Evolutionary conservation across 2,797 vertebrate species (phyloP).

Genomic region (Lacerta bilineata): DNA sequence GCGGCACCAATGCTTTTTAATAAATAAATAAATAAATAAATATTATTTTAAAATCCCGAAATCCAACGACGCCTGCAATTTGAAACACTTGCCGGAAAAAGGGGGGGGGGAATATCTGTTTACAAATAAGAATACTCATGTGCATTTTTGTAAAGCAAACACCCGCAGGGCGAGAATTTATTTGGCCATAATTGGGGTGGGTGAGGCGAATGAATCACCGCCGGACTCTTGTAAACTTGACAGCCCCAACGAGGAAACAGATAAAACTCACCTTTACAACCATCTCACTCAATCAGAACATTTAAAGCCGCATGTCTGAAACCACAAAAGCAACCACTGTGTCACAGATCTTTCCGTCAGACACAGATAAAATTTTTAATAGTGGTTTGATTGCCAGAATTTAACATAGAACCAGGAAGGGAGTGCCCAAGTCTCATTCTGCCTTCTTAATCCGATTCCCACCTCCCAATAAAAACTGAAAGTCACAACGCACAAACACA

Average conservation of each 20-base stretch:
- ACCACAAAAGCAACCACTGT: neutral
- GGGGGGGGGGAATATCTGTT: neutral
- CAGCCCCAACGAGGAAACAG: no score
- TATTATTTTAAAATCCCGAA: neutral
- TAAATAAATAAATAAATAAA: no score
- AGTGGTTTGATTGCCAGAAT: neutral
- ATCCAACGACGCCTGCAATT: no score
- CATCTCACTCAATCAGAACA: neutral
- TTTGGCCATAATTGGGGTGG: neutral
- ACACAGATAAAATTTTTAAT: neutral
- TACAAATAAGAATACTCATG: neutral
- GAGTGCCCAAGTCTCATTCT: no score
- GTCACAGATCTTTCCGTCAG: no score
- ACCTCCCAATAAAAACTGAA: neutral
- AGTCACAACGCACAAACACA: no score
- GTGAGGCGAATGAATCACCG: neutral
- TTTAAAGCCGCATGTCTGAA: neutral
- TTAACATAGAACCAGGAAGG: no score
- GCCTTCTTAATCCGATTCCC: no score
- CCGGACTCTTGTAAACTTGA: neutral
- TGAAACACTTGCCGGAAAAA: neutral
- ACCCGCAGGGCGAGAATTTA: neutral
- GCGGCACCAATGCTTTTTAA: no score
- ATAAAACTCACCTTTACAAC: neutral
- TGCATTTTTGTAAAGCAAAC: neutral